Percentiles rank a stretch among this genome's conserved stretches.
phyloP scores from a whole-genome alignment of 1,140 invertebrate species.

The Pseudomyrmex flavicornis region DNA sequence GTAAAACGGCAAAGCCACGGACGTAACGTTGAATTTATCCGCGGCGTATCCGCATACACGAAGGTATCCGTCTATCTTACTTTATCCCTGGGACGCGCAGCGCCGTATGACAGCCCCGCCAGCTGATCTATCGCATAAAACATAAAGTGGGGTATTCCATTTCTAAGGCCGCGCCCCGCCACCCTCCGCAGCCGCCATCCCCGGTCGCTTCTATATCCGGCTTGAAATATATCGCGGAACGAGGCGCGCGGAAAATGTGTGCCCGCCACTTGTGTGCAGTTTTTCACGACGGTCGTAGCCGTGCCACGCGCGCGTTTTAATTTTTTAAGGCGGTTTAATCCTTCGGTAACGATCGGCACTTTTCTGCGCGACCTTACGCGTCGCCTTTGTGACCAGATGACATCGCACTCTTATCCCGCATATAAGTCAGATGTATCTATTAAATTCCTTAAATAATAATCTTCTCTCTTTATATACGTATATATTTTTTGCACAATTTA shows the following conservation, averaged over 20 bases:
- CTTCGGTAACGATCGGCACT: constrained; percentile 48
- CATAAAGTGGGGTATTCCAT: constrained; percentile 85
- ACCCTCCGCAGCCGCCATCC: constrained; percentile 21
- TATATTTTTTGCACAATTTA: background rate
- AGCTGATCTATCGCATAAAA: constrained; percentile 85
- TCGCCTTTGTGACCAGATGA: background rate
- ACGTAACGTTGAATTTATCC: constrained; percentile 84
- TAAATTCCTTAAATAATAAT: too few species aligned
- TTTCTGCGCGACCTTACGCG: background rate
- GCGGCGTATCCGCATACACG: constrained; percentile 79
- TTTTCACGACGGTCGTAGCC: constrained; percentile 36
- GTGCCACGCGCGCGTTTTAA: constrained; percentile 43
- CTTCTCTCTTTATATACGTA: too few species aligned
- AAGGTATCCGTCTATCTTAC: constrained; percentile 85
- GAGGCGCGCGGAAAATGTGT: constrained; percentile 70
- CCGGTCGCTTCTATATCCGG: constrained; percentile 49
- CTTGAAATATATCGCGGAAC: constrained; percentile 76
- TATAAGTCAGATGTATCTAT: too few species aligned
- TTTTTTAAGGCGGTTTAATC: constrained; percentile 62
- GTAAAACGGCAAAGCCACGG: constrained; percentile 82
- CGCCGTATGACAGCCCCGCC: constrained; percentile 82
- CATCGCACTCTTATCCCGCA: background rate
- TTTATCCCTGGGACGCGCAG: constrained; percentile 83
- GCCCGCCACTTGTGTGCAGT: constrained; percentile 38
- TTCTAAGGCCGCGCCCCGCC: constrained; percentile 79